A percentile compares a stretch with the other conserved stretches of the same genome.
Conservation (phyloP, 2,888 invertebrate species). For the Yponomeuta sedellus region DNA sequence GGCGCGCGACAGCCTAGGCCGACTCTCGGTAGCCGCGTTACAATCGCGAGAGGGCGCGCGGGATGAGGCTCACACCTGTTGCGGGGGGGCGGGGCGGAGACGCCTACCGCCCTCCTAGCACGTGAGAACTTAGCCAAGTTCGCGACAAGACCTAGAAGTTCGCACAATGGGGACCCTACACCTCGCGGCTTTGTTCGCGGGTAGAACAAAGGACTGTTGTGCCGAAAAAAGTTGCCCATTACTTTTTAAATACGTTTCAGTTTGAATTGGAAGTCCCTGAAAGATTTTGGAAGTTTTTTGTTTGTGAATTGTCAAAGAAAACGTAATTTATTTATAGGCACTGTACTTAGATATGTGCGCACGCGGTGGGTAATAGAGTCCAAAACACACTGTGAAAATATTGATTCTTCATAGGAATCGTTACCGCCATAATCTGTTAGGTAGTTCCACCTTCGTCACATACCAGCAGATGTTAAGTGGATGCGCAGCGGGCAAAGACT, state of each 20-base stretch:
- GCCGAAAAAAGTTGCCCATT: background rate
- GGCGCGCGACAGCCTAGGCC: background rate
- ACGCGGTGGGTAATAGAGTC: too few relatives aligned
- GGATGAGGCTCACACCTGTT: slow-evolving; percentile 49
- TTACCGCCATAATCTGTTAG: too few relatives aligned
- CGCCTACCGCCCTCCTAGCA: slow-evolving; percentile 60
- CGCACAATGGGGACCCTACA: background rate
- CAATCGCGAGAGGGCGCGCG: slow-evolving; percentile 21
- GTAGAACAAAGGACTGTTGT: background rate
- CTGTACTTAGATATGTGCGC: too few relatives aligned
- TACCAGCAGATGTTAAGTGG: too few relatives aligned
- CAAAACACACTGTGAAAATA: too few relatives aligned
- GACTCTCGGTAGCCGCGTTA: background rate
- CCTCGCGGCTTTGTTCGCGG: background rate
- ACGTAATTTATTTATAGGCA: too few relatives aligned
- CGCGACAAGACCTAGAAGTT: slow-evolving; percentile 38
- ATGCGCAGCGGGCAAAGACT: too few relatives aligned
- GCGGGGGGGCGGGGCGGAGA: slow-evolving; percentile 55
- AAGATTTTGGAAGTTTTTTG: background rate
- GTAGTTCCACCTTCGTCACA: too few relatives aligned
- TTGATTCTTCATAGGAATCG: too few relatives aligned
- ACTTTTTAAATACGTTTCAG: background rate
- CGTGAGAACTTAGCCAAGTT: slow-evolving; percentile 12
- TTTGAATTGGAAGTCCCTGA: background rate
- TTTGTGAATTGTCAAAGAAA: background rate